Evolutionary conservation across 2,113 vertebrate species (phyloP).

Genomic region (Psephotus haematonotus): DNA sequence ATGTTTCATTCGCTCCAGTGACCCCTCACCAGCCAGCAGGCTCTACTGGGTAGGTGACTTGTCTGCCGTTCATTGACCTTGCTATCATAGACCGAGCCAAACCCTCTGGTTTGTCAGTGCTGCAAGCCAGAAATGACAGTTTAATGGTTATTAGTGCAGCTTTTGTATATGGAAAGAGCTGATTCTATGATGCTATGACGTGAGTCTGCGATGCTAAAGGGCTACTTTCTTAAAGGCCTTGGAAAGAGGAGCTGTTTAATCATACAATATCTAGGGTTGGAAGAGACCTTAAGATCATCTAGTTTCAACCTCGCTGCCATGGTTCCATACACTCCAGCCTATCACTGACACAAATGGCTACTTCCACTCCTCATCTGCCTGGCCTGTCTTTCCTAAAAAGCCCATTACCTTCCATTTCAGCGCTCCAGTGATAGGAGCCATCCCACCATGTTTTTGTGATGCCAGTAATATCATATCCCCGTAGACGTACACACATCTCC

Average conservation of each 20-base stretch:
- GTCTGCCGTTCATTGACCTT: background rate
- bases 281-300: background rate
- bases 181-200: too few relatives aligned
- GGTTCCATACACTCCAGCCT: background rate
- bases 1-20: background rate
- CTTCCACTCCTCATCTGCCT: background rate
- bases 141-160: background rate
- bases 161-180: background rate
- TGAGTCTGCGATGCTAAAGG: background rate
- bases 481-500: background rate
- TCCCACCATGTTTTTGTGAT: background rate
- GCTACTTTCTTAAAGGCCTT: background rate
- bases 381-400: background rate
- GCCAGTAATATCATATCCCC: background rate
- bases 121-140: background rate
- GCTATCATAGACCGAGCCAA: background rate
- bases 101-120: background rate
- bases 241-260: background rate
- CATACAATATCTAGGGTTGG: background rate
- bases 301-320: background rate
- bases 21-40: background rate
- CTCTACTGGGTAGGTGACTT: background rate
- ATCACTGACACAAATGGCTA: background rate
- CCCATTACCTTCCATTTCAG: background rate
- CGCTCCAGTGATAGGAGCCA: background rate